Conservation (phyloP, 1,140 invertebrate genomes). For the Musca vetustissima region DNA sequence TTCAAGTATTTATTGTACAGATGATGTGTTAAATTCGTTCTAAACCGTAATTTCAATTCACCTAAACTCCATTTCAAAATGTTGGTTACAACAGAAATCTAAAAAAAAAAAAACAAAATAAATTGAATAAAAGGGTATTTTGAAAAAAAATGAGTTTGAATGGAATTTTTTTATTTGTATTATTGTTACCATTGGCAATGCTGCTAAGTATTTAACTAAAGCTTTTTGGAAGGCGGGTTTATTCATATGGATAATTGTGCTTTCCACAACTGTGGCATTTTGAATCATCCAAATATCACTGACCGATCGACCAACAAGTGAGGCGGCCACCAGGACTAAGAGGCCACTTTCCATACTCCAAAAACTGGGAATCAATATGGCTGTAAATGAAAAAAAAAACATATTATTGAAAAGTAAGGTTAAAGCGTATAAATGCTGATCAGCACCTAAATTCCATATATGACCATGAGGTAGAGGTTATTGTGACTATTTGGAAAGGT, state of each 20-base stretch:
- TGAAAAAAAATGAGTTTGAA: not conserved
- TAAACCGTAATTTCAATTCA: conserved; percentile 87
- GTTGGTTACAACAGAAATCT: conserved; percentile 90
- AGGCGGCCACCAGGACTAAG: conserved; percentile 76
- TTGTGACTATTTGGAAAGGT: too few species aligned
- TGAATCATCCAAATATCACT: conserved; percentile 98
- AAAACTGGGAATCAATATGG: conserved; percentile 81
- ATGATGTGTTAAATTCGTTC: conserved; percentile 84
- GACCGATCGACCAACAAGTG: conserved; percentile 83
- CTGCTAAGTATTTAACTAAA: conserved; percentile 74
- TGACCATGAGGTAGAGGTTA: too few species aligned
- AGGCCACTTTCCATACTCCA: conserved; percentile 76
- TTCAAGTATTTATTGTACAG: conserved; percentile 91
- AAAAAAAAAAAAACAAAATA: conserved; percentile 47
- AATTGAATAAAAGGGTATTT: not conserved
- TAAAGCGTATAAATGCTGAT: too few species aligned
- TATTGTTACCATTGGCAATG: conserved; percentile 75
- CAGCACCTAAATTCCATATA: too few species aligned
- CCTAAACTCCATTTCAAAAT: conserved; percentile 91
- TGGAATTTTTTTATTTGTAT: too few species aligned
- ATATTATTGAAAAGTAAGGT: too few species aligned
- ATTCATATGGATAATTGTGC: conserved; percentile 91
- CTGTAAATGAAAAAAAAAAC: conserved; percentile 29
- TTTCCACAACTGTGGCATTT: conserved; percentile 90
- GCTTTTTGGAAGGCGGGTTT: conserved; percentile 72